Evolutionary conservation across 2,113 vertebrate genomes (phyloP), one percentile per base, ranked within the genome.

Genomic region (Planiliza haematocheilus): DNA sequence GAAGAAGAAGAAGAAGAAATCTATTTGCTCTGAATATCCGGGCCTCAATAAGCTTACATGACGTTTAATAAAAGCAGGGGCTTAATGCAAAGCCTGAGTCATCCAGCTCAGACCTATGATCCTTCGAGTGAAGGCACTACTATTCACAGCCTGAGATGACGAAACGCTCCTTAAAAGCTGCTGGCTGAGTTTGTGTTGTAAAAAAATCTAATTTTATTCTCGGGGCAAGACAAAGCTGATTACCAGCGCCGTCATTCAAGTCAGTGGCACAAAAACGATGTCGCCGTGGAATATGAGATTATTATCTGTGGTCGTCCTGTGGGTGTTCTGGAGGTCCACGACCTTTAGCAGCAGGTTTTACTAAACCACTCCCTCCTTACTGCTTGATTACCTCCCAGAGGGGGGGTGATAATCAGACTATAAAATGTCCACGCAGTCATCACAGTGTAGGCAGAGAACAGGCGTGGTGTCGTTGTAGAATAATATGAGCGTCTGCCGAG

Each of bases 311-410:
- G n/a, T n/a, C n/a, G 34, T 50, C 17, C 24, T 30, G 24, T 41
- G 39, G 51, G 24, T 14, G 14, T 7, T 43, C n/a, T n/a, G n/a
- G n/a, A 43, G 14, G 42, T 43, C 7, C 45, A 21, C 8, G 9
- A 42, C 30, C 49, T 67, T 67, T 49, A 24, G 62, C 39, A 10
- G 10, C 36, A 18, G 34, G 24, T n/a, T 12, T 38, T 11, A 42
- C 13, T 17, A 30, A 11, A 70, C 16, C 39, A 9, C 13, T 30
- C 43, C 10, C 9, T 8, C 57, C 50, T 67, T 56, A 36, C 24
- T 16, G 24, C 20, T 74, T 65, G 75, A 75, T 69, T 42, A 70
- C 42, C 46, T 70, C 59, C 71, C 65, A 48, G 4, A 41, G 71
- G 70, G 56, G 64, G n/a, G n/a, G n/a, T n/a, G n/a, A n/a, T n/a